phyloP scores from a whole-genome alignment of 2,797 vertebrate species.

The Ispidina picta region DNA sequence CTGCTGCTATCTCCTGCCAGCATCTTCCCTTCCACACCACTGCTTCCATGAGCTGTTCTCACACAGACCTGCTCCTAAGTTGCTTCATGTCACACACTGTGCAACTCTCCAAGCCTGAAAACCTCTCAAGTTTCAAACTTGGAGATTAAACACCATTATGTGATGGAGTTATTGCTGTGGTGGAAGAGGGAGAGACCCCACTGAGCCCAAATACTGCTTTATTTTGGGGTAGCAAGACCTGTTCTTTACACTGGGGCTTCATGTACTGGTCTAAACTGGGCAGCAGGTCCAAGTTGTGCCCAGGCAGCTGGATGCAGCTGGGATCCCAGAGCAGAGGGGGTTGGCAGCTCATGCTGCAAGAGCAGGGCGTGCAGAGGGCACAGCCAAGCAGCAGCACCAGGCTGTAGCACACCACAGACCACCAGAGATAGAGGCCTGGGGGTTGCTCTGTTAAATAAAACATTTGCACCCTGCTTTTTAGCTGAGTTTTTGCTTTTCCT shows the following conservation, averaged over 20 bases:
- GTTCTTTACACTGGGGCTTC: neutral
- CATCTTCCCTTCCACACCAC: neutral
- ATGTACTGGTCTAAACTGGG: neutral
- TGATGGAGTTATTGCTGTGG: neutral
- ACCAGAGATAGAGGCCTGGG: neutral
- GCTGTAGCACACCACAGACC: neutral
- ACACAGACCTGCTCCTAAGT: neutral
- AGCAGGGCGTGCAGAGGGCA: fast-evolving
- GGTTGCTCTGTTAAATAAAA: neutral
- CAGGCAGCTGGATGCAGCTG: neutral
- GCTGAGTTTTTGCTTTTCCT: neutral
- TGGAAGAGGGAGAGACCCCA: neutral
- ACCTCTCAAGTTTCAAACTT: neutral
- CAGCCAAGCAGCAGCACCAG: neutral
- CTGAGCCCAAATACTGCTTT: neutral
- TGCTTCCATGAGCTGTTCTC: neutral
- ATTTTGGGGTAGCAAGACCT: neutral
- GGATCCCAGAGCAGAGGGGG: neutral
- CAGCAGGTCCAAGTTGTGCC: neutral
- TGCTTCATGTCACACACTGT: neutral
- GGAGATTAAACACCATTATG: neutral
- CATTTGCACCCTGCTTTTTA: neutral
- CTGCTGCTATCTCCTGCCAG: neutral
- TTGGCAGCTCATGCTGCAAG: neutral
- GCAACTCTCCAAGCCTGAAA: neutral